Base-by-base conservation (phyloP, 2,888 invertebrate species). In the Bombylius major region DNA sequence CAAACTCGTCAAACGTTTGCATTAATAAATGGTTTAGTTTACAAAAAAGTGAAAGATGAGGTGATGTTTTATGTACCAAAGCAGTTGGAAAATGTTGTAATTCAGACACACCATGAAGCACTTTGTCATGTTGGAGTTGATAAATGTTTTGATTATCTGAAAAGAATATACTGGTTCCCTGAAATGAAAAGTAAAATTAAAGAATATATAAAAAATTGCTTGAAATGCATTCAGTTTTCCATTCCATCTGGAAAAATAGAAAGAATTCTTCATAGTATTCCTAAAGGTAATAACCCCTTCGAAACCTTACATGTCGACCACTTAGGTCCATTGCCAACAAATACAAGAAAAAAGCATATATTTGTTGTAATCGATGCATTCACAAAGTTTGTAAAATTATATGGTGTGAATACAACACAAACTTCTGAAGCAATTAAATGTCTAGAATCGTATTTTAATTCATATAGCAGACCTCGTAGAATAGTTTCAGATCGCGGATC, bases 241-340 rank as follows among this genome's bases (percentile, higher is more conserved):
- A 62, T 64, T 12, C 72, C 72, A 58, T 49, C 54, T 0, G 60
- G 60, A 0, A 59, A 61, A 5, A 51, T 52, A 13, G 65, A 67
- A 53, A 71, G 72, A 31, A 60, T 62, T 12, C 56, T 74, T 5
- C 65, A 72, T 55, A 69, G 69, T 0, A 73, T 75, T 36, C 65
- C 66, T 23, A 73, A 74, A 53, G 60, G 66, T 6, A 56, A 64
- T 1, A 60, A 65, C 8, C 73, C 72, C 0, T 70, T 76, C 51
- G 66, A 73, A 53, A 73, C 69, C 0, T 14, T 75, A 9, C 72
- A 75, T 51, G 34, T 58, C 0, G 73, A 76, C 59, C 74, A 75
- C 58, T 56, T 72, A 11, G 72, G 74, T 3, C 72, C 72, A 5
- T 71, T 73, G 56, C 62, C 65, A 11, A 64, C 57, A 63, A 56